Evolutionary conservation across 2,888 invertebrate genomes (phyloP).

Genomic region (Hedychridium roseum): DNA sequence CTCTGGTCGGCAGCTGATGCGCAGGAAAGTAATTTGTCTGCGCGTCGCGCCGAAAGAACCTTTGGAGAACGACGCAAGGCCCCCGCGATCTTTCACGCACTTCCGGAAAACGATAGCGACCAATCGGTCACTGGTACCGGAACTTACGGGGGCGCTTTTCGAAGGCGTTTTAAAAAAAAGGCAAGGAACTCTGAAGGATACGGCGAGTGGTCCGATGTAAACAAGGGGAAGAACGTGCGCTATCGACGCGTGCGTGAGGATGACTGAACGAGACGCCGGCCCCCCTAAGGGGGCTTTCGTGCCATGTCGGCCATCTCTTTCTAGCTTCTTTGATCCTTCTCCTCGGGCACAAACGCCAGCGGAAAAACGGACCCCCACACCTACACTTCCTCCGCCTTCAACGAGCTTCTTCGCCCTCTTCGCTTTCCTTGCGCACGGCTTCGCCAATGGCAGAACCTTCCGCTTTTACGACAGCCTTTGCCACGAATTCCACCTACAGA

Average conservation of each 20-base stretch:
- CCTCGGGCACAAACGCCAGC: conserved; percentile 29
- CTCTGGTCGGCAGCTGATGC: conserved; percentile 16
- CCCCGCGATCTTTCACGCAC: not conserved
- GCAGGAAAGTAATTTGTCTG: too few relatives aligned
- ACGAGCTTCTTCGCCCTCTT: conserved; percentile 24
- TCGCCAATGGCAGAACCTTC: too few relatives aligned
- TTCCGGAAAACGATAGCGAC: conserved; percentile 2
- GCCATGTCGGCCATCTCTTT: not conserved
- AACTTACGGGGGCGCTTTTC: conserved; percentile 7
- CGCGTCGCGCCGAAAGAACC: too few relatives aligned
- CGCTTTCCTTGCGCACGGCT: too few relatives aligned
- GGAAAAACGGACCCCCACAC: conserved; percentile 46
- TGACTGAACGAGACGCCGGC: conserved; percentile 47
- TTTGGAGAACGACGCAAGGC: too few relatives aligned
- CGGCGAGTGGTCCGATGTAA: not conserved
- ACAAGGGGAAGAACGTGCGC: conserved; percentile 20
- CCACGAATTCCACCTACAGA: too few relatives aligned
- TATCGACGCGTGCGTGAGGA: conserved; percentile 51
- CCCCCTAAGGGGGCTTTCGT: conserved; percentile 18
- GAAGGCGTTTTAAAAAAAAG: not conserved
- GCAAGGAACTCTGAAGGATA: not conserved
- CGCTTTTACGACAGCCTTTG: too few relatives aligned
- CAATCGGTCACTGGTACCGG: too few relatives aligned
- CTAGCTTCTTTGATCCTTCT: not conserved
- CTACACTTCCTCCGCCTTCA: conserved; percentile 17